These are phyloP conservation scores for Cryptus viduatorius DNA, from an alignment of 2,888 invertebrate genomes.

Conservation along the genomic window DNA sequence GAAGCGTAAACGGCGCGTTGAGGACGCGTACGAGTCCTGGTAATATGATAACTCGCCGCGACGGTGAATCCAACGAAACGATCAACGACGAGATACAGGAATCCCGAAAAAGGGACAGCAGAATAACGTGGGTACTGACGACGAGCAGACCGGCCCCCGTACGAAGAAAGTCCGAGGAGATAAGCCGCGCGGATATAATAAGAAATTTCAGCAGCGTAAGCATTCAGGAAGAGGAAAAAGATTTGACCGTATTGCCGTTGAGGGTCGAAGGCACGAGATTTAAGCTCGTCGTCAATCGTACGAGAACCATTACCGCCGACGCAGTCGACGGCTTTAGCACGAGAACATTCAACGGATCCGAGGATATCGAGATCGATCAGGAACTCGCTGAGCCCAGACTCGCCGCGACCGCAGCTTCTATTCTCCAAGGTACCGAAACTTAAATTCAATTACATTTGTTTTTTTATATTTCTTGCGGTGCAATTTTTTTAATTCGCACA, in stretches of 20 bases:
- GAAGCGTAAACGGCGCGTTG: slow-evolving; percentile 12
- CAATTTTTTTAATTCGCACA: too few species aligned
- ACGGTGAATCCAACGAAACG: slow-evolving; percentile 32
- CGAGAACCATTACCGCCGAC: slow-evolving; percentile 70
- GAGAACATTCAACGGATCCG: slow-evolving; percentile 76
- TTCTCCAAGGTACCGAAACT: slow-evolving; percentile 76
- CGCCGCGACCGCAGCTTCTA: slow-evolving; percentile 79
- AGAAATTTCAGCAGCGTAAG: slow-evolving; percentile 66
- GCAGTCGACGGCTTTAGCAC: slow-evolving; percentile 67
- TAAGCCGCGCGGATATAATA: slow-evolving; percentile 58
- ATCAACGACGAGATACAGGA: background rate
- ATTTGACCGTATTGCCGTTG: slow-evolving; percentile 77
- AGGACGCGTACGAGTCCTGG: slow-evolving; percentile 27
- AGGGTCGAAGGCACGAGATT: slow-evolving; percentile 74
- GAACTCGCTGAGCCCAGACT: slow-evolving; percentile 75
- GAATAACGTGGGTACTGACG: slow-evolving; percentile 77
- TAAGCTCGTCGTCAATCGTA: slow-evolving; percentile 77
- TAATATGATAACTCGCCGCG: slow-evolving; percentile 20
- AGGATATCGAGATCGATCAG: slow-evolving; percentile 76
- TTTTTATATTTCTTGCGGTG: background rate
- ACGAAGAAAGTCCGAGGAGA: slow-evolving; percentile 66
- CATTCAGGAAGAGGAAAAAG: slow-evolving; percentile 62
- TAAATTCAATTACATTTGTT: background rate
- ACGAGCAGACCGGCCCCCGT: slow-evolving; percentile 66
- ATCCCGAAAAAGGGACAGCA: slow-evolving; percentile 71